These are phyloP conservation scores for Drosophila greeni DNA, from an alignment of 2,888 invertebrate species.

Conservation along the genomic window DNA sequence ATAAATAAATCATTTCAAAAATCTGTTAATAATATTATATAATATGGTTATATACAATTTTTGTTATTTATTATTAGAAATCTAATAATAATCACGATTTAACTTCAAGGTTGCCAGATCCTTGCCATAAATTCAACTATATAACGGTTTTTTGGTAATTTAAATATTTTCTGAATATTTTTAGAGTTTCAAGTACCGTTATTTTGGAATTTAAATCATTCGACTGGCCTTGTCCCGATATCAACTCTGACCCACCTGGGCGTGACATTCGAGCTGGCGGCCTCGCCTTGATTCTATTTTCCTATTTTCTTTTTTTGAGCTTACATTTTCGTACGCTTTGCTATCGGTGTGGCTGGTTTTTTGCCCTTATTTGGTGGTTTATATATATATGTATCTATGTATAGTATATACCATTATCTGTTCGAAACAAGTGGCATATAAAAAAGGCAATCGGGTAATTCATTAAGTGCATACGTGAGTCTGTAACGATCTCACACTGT, in stretches of 20 bases:
- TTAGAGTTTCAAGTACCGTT: too few species aligned
- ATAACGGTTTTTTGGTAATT: neutral
- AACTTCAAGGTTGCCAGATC: neutral
- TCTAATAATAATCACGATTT: neutral
- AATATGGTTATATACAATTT: too few species aligned
- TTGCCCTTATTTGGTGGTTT: conserved; percentile 20
- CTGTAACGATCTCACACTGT: neutral
- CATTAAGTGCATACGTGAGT: conserved; percentile 12
- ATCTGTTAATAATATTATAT: neutral
- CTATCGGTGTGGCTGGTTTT: neutral
- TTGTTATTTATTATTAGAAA: neutral
- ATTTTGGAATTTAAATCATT: neutral
- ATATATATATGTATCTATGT: neutral
- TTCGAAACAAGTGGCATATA: conserved; percentile 7
- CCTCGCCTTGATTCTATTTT: conserved; percentile 19
- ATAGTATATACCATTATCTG: conserved; percentile 2
- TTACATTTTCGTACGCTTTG: conserved; percentile 4
- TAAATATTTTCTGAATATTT: neutral
- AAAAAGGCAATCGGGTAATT: conserved; percentile 12
- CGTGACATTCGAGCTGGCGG: conserved; percentile 5
- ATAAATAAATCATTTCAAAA: too few species aligned
- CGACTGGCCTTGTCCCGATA: conserved; percentile 1
- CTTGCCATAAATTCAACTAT: neutral
- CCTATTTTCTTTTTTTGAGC: conserved; percentile 11
- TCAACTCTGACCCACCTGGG: conserved; percentile 11